A percentile compares a stretch with the other conserved stretches of the same genome.
These are phyloP conservation scores for Microcebus lehilahytsara DNA, from an alignment of 2,113 vertebrate genomes.

Conservation along the genomic window DNA sequence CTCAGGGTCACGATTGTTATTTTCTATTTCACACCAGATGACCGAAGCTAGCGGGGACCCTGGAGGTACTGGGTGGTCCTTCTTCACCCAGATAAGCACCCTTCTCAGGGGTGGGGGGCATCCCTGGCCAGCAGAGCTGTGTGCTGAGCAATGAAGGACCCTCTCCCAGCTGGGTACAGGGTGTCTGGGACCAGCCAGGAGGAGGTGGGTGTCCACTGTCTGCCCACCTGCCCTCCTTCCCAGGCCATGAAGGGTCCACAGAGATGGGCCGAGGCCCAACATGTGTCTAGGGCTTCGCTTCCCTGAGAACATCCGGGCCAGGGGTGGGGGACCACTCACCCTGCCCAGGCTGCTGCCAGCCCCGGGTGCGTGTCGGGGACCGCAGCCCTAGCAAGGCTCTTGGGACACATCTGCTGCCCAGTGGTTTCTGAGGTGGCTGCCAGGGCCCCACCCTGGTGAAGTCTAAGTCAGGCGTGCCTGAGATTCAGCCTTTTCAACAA, in stretches of 20 bases:
- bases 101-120: not conserved
- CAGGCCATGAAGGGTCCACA: not conserved
- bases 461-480: not conserved
- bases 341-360: not conserved
- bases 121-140: not conserved
- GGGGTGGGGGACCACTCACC: too few relatives aligned
- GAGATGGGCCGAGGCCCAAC: not conserved
- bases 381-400: not conserved
- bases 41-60: not conserved
- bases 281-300: not conserved
- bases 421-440: not conserved
- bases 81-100: not conserved
- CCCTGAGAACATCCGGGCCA: not conserved
- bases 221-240: not conserved
- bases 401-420: not conserved
- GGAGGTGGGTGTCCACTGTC: not conserved
- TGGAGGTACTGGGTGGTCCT: not conserved
- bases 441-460: not conserved
- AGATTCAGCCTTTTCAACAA: not conserved
- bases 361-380: not conserved
- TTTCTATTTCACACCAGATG: slow-evolving; percentile 5
- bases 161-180: not conserved
- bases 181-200: not conserved
- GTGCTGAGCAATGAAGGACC: not conserved
- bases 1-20: not conserved